Conservation (phyloP, 2,797 vertebrate genomes). For the Crotalus adamanteus region DNA sequence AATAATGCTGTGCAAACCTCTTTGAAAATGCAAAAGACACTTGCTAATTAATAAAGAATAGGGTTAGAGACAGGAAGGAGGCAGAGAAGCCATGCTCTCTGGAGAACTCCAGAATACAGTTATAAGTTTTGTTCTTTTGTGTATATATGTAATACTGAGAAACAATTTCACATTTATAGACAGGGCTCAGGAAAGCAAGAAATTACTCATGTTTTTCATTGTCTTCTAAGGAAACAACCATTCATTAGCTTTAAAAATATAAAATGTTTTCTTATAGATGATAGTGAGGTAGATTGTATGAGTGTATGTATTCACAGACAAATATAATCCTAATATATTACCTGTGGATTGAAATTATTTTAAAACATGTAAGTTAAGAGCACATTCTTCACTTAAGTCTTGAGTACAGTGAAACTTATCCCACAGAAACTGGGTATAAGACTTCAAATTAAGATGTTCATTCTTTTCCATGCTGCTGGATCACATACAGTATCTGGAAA, state of each 20-base stretch:
- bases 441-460: neutral
- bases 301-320: neutral
- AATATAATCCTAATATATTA: conserved; percentile 16
- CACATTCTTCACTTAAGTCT: neutral
- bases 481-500: neutral
- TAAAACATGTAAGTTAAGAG: neutral
- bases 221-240: conserved; percentile 13
- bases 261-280: conserved; percentile 16
- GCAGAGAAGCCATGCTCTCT: neutral
- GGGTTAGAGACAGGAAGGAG: neutral
- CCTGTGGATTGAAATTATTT: neutral
- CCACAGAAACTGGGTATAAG: neutral
- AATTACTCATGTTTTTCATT: neutral
- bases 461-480: neutral
- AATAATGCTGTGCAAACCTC: neutral
- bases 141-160: conserved; percentile 26
- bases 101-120: neutral
- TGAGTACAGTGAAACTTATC: neutral
- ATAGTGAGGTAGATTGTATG: neutral
- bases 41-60: neutral
- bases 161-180: conserved; percentile 51
- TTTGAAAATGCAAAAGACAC: neutral
- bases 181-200: conserved; percentile 42
- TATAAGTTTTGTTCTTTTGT: conserved; percentile 38
- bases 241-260: neutral